These are phyloP conservation scores for Malacoctenus gilli DNA, from an alignment of 2,797 vertebrate genomes.

Conservation along the genomic window DNA sequence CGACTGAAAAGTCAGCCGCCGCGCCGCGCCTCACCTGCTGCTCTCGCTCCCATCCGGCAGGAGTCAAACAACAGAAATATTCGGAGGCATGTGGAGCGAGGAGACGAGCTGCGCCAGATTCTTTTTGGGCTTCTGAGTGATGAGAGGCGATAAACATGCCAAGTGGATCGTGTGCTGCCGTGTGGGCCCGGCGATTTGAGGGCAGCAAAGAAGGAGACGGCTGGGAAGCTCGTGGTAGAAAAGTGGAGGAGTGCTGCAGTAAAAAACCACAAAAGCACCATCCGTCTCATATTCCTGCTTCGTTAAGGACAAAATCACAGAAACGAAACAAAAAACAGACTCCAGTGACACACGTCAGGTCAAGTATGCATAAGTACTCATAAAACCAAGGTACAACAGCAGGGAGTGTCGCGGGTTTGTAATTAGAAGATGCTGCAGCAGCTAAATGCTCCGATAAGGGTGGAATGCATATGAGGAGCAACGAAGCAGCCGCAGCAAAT, in stretches of 20 bases:
- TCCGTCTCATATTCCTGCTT: too few relatives aligned
- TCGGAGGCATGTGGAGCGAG: not conserved
- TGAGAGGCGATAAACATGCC: not conserved
- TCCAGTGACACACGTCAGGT: conserved; percentile 10
- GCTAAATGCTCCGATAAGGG: conserved; percentile 4
- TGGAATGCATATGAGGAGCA: conserved; percentile 8
- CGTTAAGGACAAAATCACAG: too few relatives aligned
- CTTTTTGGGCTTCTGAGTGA: not conserved
- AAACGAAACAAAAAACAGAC: too few relatives aligned
- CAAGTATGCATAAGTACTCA: conserved; percentile 6
- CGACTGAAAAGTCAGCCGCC: too few relatives aligned
- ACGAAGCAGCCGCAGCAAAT: conserved; percentile 2
- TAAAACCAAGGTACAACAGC: conserved; percentile 2
- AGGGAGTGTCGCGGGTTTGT: not conserved
- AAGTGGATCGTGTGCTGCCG: not conserved
- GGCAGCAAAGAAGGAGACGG: not conserved
- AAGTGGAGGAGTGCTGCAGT: too few relatives aligned
- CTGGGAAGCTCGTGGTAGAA: not conserved
- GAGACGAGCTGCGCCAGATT: not conserved
- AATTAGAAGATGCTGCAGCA: conserved; percentile 8
- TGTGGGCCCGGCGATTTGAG: not conserved
- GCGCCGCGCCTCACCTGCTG: too few relatives aligned
- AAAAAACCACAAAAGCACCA: not conserved
- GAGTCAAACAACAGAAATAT: too few relatives aligned
- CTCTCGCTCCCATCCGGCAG: too few relatives aligned